Base-by-base conservation (phyloP, 2,888 invertebrate genomes). In the Erannis defoliaria region DNA sequence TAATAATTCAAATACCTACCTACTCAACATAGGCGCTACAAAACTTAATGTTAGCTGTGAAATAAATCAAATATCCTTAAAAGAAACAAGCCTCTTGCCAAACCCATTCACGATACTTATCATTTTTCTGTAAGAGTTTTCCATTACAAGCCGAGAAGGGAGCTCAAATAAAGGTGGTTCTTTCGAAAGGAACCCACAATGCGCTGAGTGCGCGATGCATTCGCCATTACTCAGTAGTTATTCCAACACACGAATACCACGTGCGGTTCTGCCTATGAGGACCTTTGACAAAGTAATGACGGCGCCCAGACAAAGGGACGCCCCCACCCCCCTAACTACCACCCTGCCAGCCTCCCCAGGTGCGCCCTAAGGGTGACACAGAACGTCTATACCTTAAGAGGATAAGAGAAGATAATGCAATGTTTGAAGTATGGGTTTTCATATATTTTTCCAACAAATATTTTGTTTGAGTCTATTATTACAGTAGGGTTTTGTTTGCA, bases 241-340 rank as follows among this genome's bases (percentile, higher is more conserved):
- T 58, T 55, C 56, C 54, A 21, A 59, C 51, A 62, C 55, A 71
- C 73, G 71, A 42, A 73, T 68, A 73, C 73, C 74, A 72, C 70
- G 75, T 57, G 72, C 65, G 72, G 29, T 19, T 33, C 67, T 62
- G 66, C 55, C 57, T 62, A 38, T 65, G 72, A 89, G 90, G 86
- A 89, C 88, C 88, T 91, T 89, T 89, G 89, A 89, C 89, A 88
- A 90, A 91, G 91, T 90, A 90, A 90, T 89, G 90, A 89, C 84
- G 84, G 77, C 74, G 82, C 72, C 78, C 74, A 88, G 88, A 90
- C 89, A 90, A 90, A 88, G 84, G 73, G 63, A 65, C 63, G 1
- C 63, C 60, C 66, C 62, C 46, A 57, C 69, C 43, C 37, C 10
- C 53, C 26, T 57, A 14, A 21, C 66, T 70, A 66, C 63, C 50